phyloP scores from a whole-genome alignment of 2,113 vertebrate species.

The Verasper variegatus region DNA sequence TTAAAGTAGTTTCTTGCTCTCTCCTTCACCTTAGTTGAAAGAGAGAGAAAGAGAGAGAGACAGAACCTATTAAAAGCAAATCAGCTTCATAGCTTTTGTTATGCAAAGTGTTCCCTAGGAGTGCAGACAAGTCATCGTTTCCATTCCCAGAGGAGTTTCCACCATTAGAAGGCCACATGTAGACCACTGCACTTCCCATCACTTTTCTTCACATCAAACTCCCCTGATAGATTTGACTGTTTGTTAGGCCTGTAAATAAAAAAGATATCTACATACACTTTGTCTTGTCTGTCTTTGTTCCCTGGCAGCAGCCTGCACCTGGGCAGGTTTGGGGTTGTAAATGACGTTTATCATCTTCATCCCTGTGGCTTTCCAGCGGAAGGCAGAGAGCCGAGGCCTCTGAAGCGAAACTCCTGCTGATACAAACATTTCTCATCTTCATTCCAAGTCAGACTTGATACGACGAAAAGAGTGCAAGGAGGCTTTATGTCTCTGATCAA shows the following conservation, averaged over 20 bases:
- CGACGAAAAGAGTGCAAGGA: neutral
- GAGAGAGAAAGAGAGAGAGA: neutral
- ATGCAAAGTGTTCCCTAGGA: neutral
- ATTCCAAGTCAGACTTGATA: conserved; percentile 7
- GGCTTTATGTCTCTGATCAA: conserved; percentile 35
- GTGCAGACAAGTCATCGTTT: neutral
- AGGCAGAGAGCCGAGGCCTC: conserved; percentile 5
- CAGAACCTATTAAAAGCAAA: neutral
- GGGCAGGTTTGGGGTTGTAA: neutral
- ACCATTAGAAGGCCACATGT: neutral
- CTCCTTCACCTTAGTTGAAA: too few species aligned
- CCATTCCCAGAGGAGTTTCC: neutral
- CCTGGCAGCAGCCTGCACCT: neutral
- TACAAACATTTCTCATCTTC: conserved; percentile 48
- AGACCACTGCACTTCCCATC: neutral
- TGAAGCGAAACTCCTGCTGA: conserved; percentile 9
- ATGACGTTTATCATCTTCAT: neutral
- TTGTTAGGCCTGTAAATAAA: conserved; percentile 3
- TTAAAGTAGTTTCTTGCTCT: too few species aligned
- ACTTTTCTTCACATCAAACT: too few species aligned
- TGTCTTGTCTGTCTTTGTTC: conserved; percentile 30
- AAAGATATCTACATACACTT: neutral
- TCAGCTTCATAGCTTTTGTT: neutral
- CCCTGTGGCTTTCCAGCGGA: neutral
- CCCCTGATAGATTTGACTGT: neutral